Conservation (phyloP, 1,140 invertebrate species). For the Tetramorium alpestre region DNA sequence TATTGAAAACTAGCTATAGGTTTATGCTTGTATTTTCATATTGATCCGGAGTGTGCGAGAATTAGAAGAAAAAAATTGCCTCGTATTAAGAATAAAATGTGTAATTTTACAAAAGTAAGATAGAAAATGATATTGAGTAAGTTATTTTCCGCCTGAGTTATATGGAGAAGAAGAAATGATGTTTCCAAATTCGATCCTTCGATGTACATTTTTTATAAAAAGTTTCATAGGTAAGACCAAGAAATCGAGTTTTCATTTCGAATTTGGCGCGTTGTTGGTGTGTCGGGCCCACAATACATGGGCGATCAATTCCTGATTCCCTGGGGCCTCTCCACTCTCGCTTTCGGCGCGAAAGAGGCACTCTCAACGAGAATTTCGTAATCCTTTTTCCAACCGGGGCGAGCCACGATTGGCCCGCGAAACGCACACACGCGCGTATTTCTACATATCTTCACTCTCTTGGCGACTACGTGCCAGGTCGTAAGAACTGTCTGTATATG, state of each 20-base stretch:
- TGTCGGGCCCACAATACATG: conserved; percentile 51
- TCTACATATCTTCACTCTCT: conserved; percentile 43
- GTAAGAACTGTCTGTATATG: conserved; percentile 18
- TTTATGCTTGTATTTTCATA: not conserved
- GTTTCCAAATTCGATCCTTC: not conserved
- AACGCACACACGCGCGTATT: conserved; percentile 61
- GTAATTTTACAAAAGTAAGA: not conserved
- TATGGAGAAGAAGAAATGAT: not conserved
- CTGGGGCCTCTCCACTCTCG: conserved; percentile 71
- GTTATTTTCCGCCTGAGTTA: not conserved
- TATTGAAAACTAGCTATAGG: not conserved
- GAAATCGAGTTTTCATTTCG: not conserved
- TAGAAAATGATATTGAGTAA: not conserved
- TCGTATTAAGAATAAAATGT: not conserved
- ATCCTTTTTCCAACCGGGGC: conserved; percentile 74
- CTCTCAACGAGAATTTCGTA: conserved; percentile 75
- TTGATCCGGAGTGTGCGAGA: not conserved
- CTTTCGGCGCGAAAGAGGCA: conserved; percentile 70
- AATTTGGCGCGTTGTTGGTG: conserved; percentile 38
- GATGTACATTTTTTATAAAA: not conserved
- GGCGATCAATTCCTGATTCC: not conserved
- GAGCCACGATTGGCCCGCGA: conserved; percentile 49
- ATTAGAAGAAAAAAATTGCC: not conserved
- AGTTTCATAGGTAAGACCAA: not conserved
- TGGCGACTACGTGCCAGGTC: conserved; percentile 16